Evolutionary conservation across 2,113 vertebrate genomes (phyloP), one percentile per base, ranked within the genome.

Genomic region (Oreochromis spilurus): DNA sequence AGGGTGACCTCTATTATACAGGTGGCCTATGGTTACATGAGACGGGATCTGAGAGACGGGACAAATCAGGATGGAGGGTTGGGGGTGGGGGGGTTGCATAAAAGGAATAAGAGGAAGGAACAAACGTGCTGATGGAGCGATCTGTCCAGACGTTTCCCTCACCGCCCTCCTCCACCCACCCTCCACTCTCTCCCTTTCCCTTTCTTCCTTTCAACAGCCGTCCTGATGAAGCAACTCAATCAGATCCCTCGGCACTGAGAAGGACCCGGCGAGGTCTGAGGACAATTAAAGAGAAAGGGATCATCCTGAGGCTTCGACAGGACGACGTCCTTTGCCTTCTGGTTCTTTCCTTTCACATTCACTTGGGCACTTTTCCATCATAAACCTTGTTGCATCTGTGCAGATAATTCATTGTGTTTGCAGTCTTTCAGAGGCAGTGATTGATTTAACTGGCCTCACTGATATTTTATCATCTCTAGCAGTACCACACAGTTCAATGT

Each of bases 1-100:
- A 84, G 82, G 80, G 70, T 91, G 94, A 95, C 94, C 95, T 95
- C 92, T 82, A 91, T 91, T 90, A 92, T 89, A 89, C 84, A 92
- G 87, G 81, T 94, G 88, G 88, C 54, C 11, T 93, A 21, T 88
- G 91, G 92, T 95, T 94, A 94, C 92, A 92, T 53, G 81, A 92
- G 91, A 93, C 62, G 16, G 55, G 85, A 85, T 93, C 89, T 83
- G 92, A 89, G 85, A 43, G 85, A 91, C 38, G 84, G 77, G 79
- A 80, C 75, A 43, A 82, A 85, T 21, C 36, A 14, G 29, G 58
- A 52, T 4, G 36, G 75, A 53, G 70, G 16, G 70, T 12, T 77
- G 19, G 70, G 43, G 1, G 5, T 9, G 31, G 21, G 57, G 29
- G 48, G 55, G 21, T 72, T 36, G 43, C 70, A 50, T 48, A n/a